phyloP scores from a whole-genome alignment of 2,113 vertebrate genomes.

The Austrofundulus limnaeus region DNA sequence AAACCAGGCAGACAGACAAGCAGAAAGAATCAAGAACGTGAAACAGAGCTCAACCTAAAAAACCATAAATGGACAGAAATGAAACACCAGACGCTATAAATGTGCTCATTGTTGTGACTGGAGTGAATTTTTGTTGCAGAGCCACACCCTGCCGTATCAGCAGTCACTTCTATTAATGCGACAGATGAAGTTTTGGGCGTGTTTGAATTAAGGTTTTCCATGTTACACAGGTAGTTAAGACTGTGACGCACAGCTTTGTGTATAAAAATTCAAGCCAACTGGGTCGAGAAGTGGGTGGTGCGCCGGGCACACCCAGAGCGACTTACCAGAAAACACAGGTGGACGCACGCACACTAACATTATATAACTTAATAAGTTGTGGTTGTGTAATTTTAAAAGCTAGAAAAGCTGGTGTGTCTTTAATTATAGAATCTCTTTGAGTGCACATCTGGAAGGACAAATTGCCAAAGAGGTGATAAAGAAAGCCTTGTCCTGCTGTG shows the following conservation, averaged over 20 bases:
- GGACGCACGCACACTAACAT: background rate
- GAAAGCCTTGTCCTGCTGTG: background rate
- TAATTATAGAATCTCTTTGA: background rate
- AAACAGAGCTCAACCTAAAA: constrained; percentile 36
- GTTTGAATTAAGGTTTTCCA: constrained; percentile 29
- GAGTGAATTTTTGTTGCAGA: no score
- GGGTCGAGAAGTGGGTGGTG: constrained; percentile 52
- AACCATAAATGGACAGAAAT: no score
- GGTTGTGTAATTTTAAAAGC: background rate
- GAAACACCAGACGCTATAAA: background rate
- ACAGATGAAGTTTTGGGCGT: constrained; percentile 3
- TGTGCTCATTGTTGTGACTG: background rate
- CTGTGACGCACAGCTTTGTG: constrained; percentile 27
- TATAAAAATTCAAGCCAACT: constrained; percentile 47
- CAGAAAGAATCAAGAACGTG: constrained; percentile 17
- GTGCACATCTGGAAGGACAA: constrained; percentile 4
- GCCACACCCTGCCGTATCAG: constrained; percentile 23
- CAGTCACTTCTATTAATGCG: constrained; percentile 3
- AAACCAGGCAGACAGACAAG: constrained; percentile 40
- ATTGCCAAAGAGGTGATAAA: constrained; percentile 15
- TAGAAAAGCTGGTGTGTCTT: constrained; percentile 5
- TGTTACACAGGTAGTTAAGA: constrained; percentile 8
- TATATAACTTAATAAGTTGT: constrained; percentile 11
- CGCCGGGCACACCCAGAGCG: constrained; percentile 28
- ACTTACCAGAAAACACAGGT: background rate